Evolutionary conservation across 2,888 invertebrate species (phyloP), one percentile per base, ranked within the genome.

Genomic region (Spilosoma lubricipeda): DNA sequence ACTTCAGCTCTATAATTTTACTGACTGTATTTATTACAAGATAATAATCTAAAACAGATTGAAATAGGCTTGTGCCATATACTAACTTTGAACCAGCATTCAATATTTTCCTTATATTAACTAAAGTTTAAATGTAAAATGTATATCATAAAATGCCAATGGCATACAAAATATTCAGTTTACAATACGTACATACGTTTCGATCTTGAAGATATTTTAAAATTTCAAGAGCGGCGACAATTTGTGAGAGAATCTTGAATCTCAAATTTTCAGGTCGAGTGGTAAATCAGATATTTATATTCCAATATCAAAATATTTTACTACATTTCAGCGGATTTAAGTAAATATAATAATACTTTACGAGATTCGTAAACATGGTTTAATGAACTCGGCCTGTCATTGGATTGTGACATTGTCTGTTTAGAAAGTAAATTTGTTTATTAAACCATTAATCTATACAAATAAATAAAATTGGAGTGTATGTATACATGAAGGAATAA

Each of bases 201-300:
- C 86, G 81, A 78, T 81, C 78, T 65, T 75, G 75, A 73, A 83
- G 89, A 92, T 90, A 91, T 91, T 89, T 90, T 84, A 84, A 86
- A 90, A 88, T 90, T 85, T 85, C 84, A 84, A 76, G 77, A 78
- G 73, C 77, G 75, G 65, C 79, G 75, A 77, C 82, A 82, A 81
- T 80, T 84, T 84, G 78, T 75, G 77, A 74, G 79, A 75, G 79
- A 83, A 81, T 82, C 82, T 83, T 77, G 84, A 82, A 83, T 85
- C 79, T 84, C 67, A 76, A 81, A 83, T 82, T 82, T 84, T 78
- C 84, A 82, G 87, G 88, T 89, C 88, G 88, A 86, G 82, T 85
- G 88, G 88, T 89, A 91, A 92, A 92, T 91, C 81, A 88, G 86
- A 87, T 88, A 91, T 91, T 90, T 90, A 88, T 89, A 87, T 91